Evolutionary conservation across 2,888 invertebrate genomes (phyloP).

Genomic region (Octonoba sinensis): DNA sequence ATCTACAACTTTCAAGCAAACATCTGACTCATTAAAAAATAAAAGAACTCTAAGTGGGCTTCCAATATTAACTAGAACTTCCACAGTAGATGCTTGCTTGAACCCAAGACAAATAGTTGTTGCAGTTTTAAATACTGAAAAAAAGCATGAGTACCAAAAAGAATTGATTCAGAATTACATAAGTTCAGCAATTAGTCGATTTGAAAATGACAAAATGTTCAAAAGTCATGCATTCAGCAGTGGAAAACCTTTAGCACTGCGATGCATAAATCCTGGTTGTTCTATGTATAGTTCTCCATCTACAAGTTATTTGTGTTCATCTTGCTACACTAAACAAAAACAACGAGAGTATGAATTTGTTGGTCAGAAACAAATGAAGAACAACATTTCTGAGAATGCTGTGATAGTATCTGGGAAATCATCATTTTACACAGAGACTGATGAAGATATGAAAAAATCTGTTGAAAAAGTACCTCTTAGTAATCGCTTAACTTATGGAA

Average conservation of each 20-base stretch:
- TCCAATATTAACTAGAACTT: conserved; percentile 30
- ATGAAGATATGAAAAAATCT: conserved; percentile 26
- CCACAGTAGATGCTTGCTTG: conserved; percentile 30
- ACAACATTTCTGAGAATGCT: conserved; percentile 14
- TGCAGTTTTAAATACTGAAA: conserved; percentile 78
- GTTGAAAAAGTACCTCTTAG: conserved; percentile 45
- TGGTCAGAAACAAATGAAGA: conserved; percentile 10
- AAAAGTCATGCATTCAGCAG: conserved; percentile 67
- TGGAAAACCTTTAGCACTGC: conserved; percentile 35
- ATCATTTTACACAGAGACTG: conserved; percentile 54
- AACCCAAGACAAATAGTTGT: conserved; percentile 76
- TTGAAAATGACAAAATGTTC: conserved; percentile 69
- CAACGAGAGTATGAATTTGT: conserved; percentile 68
- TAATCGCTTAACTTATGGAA: conserved; percentile 9
- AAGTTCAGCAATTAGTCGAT: conserved; percentile 77
- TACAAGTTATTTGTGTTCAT: conserved; percentile 74
- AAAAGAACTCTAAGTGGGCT: conserved; percentile 47
- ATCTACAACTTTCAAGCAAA: conserved; percentile 20
- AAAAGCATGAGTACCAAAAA: conserved; percentile 81
- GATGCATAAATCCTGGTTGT: conserved; percentile 74
- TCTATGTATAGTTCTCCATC: conserved; percentile 72
- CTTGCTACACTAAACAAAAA: conserved; percentile 73
- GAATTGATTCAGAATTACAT: conserved; percentile 86
- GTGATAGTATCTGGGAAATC: conserved; percentile 53
- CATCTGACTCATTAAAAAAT: conserved; percentile 40